Conservation (phyloP, 2,113 vertebrate species). For the Alosa alosa region DNA sequence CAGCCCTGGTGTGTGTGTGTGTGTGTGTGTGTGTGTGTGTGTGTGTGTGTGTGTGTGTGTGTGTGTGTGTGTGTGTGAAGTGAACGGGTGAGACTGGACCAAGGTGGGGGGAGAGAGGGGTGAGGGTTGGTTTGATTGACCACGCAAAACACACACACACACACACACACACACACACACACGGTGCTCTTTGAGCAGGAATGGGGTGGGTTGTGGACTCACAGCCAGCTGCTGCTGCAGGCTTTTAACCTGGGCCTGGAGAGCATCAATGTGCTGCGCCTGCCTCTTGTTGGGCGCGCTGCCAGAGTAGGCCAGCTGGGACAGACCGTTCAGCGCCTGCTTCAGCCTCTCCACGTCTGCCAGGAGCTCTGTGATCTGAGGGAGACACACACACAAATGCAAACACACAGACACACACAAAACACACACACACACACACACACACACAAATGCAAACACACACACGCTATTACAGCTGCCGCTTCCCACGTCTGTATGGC, state of each 20-base stretch:
- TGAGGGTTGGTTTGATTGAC: not conserved
- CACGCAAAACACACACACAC: not conserved
- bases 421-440: too few relatives aligned
- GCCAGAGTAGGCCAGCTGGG: constrained; percentile 84
- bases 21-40: not conserved
- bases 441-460: too few relatives aligned
- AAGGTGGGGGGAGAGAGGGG: not conserved
- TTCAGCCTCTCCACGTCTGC: constrained; percentile 90
- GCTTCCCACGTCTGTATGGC: not conserved
- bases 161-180: not conserved
- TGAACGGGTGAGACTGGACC: not conserved
- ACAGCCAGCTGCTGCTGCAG: constrained; percentile 95
- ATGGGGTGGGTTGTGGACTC: constrained; percentile 64
- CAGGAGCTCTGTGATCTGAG: constrained; percentile 89
- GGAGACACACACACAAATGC: constrained; percentile 24
- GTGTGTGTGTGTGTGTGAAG: not conserved
- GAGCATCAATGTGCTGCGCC: constrained; percentile 80
- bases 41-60: not conserved
- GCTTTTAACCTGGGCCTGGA: constrained; percentile 84
- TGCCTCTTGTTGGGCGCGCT: constrained; percentile 83
- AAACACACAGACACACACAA: not conserved
- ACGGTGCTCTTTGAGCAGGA: not conserved
- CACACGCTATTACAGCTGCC: not conserved
- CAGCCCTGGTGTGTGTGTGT: constrained; percentile 10
- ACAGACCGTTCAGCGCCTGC: constrained; percentile 87